Evolutionary conservation across 2,113 vertebrate species (phyloP), one percentile per base, ranked within the genome.

Genomic region (Corydoras sp.): DNA sequence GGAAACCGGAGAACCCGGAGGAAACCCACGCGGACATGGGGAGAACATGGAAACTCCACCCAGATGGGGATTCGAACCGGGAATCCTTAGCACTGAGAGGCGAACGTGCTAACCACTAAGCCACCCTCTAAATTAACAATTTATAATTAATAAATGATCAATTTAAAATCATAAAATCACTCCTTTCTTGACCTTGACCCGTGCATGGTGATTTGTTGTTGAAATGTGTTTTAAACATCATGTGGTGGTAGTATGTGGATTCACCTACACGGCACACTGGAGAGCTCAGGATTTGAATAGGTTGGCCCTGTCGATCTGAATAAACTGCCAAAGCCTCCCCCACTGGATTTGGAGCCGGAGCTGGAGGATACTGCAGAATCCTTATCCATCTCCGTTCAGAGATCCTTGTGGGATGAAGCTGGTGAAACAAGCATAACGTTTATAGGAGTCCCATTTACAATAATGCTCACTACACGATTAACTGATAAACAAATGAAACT

Each of bases 181-280:
- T 43, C 35, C 7, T 43, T 43, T 43, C 35, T 8, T 43, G 4
- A 43, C 7, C 35, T 43, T 43, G 35, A 43, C 1, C 35, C 7
- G 35, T 43, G 4, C 7, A 43, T 43, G 35, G 35, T 43, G 35
- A 43, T 5, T 43, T 4, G 35, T 43, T 43, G 35, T 43, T 43
- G 35, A 8, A 43, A 43, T 43, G 35, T 24, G 18, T 24, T 24
- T 24, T 48, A 30, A 14, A 35, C 18, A 67, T 59, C 7, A 9
- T 24, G 49, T 9, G 49, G 53, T 55, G 53, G 4, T 56, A n/a
- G 54, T 56, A n/a, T 3, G 12, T 56, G 29, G 13, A 69, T 9
- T 50, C 54, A 90, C 92, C 92, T 77, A 93, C 92, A 73, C 0
- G 92, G 90, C 31, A 93, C 92, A 4, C 92, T 89, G 12, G 91